phyloP scores from a whole-genome alignment of 2,888 invertebrate species.

The Operophtera brumata region DNA sequence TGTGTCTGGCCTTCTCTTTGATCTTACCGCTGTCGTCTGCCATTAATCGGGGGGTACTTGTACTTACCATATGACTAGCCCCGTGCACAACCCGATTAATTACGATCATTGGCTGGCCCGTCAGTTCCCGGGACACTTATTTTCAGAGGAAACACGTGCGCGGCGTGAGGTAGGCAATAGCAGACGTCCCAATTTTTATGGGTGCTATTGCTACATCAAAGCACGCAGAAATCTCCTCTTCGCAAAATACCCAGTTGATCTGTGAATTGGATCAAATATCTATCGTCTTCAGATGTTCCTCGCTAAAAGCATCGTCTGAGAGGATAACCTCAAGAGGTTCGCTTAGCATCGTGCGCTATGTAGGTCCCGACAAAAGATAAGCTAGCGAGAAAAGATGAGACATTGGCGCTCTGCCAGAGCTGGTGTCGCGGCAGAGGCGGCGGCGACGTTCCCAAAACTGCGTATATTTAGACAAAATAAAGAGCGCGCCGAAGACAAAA shows the following conservation, averaged over 20 bases:
- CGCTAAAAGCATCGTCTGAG: neutral
- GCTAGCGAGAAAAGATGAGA: slow-evolving; percentile 64
- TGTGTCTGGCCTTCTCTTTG: slow-evolving; percentile 60
- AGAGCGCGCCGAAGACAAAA: slow-evolving; percentile 80
- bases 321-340: slow-evolving; percentile 11
- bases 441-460: slow-evolving; percentile 79
- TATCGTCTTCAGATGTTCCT: neutral
- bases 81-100: slow-evolving; percentile 47
- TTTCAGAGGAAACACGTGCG: slow-evolving; percentile 60
- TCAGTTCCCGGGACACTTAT: slow-evolving; percentile 56
- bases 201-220: slow-evolving; percentile 15
- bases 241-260: neutral
- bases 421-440: slow-evolving; percentile 72
- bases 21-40: slow-evolving; percentile 54
- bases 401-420: slow-evolving; percentile 66
- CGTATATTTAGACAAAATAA: slow-evolving; percentile 82
- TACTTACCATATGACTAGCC: slow-evolving; percentile 34
- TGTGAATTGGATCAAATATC: neutral
- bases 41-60: slow-evolving; percentile 46
- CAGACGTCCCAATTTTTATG: slow-evolving; percentile 37
- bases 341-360: slow-evolving; percentile 23
- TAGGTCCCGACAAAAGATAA: slow-evolving; percentile 62
- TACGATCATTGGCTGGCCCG: slow-evolving; percentile 37
- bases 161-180: slow-evolving; percentile 37
- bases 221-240: neutral